Base-by-base conservation (phyloP, 1,140 invertebrate genomes). In the Drosophila kepulauana region DNA sequence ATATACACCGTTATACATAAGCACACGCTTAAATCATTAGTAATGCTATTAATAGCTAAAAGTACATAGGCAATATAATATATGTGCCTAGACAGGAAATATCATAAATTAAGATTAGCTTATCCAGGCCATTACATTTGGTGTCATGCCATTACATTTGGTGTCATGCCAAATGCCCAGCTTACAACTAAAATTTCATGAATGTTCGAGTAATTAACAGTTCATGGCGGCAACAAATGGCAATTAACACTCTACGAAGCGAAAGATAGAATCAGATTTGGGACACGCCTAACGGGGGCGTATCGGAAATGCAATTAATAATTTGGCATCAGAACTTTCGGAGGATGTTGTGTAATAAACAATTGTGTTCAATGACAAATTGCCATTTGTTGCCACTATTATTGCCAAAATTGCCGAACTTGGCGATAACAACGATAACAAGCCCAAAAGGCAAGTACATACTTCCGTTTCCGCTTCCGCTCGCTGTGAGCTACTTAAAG, bases 231-330 rank as follows among this genome's bases (percentile, higher is more conserved):
- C 80, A 63, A 80, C 76, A 82, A 80, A 87, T 78, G 72, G 46
- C 63, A 82, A 82, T 87, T 87, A 82, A 87, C 84, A 87, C 82
- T 74, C 66, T 61, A 48, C 48, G 15, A 33, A 46, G 6, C 20
- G 30, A 28, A 1, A 25, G 11, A 49, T 10, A 25, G 13, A 25
- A 46, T 28, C n/a, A 52, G 49, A 35, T 48, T 41, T 65, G 35
- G 41, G 35, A 58, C 38, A 43, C 33, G 66, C 38, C 35, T 35
- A 33, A 15, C 16, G 28, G 33, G 16, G 41, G 16, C 57, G 65
- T 86, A 78, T 64, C 77, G 84, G 77, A 87, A 88, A 80, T 82
- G 82, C 84, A 87, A 82, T 87, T 77, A 87, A 82, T 87, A 80
- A 78, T 88, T 62, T 62, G 61, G 66, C 51, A 33, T 63, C 67